phyloP scores from a whole-genome alignment of 2,797 vertebrate genomes.

The Apodemus agrarius region DNA sequence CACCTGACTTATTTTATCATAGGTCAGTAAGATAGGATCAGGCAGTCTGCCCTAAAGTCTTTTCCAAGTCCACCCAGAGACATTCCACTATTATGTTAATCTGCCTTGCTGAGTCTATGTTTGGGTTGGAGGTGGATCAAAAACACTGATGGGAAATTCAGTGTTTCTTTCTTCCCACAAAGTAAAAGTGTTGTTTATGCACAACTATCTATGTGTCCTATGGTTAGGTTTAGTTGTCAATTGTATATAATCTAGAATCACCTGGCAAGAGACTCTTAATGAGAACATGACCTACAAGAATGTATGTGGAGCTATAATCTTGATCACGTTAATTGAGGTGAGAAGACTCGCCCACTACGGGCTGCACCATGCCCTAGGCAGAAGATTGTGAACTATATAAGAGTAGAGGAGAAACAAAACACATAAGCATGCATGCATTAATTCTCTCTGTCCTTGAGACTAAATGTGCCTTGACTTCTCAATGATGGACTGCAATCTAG shows the following conservation, averaged over 20 bases:
- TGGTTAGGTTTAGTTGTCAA: neutral
- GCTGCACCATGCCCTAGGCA: neutral
- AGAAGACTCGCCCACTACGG: neutral
- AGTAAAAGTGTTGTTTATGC: neutral
- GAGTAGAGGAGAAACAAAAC: neutral
- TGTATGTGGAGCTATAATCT: neutral
- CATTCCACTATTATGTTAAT: neutral
- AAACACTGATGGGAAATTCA: neutral
- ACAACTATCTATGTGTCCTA: neutral
- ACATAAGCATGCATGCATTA: neutral
- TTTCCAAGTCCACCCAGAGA: neutral
- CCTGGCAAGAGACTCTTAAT: neutral
- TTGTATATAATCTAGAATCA: neutral
- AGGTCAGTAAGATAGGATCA: neutral
- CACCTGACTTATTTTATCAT: neutral
- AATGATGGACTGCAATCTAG: neutral
- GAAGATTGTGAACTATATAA: neutral
- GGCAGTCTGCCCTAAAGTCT: neutral
- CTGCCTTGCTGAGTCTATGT: neutral
- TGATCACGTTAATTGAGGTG: neutral
- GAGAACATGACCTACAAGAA: neutral
- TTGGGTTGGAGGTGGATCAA: neutral
- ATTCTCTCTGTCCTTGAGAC: neutral
- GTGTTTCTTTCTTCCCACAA: slow-evolving; percentile 10
- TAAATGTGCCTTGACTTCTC: neutral